Evolutionary conservation across 2,888 invertebrate genomes (phyloP).

Genomic region (Hartigia nigra): DNA sequence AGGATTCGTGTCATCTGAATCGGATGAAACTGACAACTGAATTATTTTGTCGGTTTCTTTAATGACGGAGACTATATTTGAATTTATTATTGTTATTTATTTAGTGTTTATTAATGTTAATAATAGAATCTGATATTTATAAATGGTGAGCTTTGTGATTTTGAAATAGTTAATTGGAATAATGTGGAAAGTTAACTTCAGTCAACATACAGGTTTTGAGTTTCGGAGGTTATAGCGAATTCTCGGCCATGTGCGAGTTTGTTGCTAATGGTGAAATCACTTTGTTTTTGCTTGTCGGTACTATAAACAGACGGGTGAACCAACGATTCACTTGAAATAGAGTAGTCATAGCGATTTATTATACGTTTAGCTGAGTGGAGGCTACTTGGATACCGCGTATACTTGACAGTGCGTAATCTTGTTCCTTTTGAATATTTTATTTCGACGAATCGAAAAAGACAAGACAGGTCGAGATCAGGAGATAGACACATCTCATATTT

Average conservation of each 20-base stretch:
- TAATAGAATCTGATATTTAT: not conserved
- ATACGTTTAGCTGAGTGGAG: not conserved
- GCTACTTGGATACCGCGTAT: not conserved
- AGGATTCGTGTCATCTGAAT: not conserved
- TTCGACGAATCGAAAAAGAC: not conserved
- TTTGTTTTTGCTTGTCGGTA: conserved; percentile 7
- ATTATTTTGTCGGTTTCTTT: not conserved
- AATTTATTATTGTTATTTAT: not conserved
- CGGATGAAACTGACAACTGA: not conserved
- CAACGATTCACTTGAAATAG: conserved; percentile 12
- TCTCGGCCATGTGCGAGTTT: not conserved
- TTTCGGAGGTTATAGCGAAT: not conserved
- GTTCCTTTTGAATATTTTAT: not conserved
- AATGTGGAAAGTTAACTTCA: not conserved
- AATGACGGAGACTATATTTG: not conserved
- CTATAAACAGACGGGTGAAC: conserved; percentile 19
- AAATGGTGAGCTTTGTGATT: not conserved
- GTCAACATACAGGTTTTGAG: not conserved
- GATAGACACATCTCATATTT: not conserved
- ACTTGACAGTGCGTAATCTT: not conserved
- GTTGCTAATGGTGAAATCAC: not conserved
- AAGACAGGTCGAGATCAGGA: not conserved
- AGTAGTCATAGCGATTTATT: not conserved
- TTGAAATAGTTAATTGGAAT: not conserved
- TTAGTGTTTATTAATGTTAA: not conserved